These are phyloP conservation scores for Periophthalmodon schlosseri DNA, from an alignment of 2,113 vertebrate genomes.

Conservation along the genomic window DNA sequence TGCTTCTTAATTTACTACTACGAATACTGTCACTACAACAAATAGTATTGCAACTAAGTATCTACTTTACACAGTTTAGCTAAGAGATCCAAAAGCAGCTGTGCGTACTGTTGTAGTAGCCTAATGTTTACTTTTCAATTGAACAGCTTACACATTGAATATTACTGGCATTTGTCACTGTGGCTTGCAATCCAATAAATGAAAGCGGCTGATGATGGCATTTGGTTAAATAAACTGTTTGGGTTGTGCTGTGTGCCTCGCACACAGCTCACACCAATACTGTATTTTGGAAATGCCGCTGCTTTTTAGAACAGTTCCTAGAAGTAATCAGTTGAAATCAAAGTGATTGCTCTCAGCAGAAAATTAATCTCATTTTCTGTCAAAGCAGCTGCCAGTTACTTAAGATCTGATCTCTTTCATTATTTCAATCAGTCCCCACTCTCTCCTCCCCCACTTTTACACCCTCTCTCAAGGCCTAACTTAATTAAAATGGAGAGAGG, in stretches of 20 bases:
- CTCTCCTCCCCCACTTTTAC: constrained; percentile 44
- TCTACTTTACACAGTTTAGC: no score
- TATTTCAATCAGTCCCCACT: constrained; percentile 49
- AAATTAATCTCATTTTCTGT: constrained; percentile 79
- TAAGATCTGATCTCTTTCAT: constrained; percentile 72
- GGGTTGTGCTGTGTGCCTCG: constrained; percentile 22
- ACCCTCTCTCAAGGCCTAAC: constrained; percentile 62
- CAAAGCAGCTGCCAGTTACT: constrained; percentile 78
- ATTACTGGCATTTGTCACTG: neutral
- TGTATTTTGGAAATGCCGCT: constrained; percentile 53
- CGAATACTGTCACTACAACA: no score
- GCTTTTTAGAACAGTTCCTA: constrained; percentile 59
- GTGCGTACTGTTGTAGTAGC: neutral
- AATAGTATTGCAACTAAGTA: no score
- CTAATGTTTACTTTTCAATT: neutral
- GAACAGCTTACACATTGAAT: neutral
- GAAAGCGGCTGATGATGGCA: neutral
- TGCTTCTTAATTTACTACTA: no score
- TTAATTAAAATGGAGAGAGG: constrained; percentile 76
- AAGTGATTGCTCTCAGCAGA: constrained; percentile 75
- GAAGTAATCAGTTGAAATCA: constrained; percentile 78
- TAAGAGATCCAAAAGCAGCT: no score
- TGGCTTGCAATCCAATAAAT: neutral
- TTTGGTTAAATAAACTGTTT: constrained; percentile 30
- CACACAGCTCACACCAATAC: constrained; percentile 24